phyloP scores from a whole-genome alignment of 1,140 invertebrate genomes.

The Amyelois transitella region DNA sequence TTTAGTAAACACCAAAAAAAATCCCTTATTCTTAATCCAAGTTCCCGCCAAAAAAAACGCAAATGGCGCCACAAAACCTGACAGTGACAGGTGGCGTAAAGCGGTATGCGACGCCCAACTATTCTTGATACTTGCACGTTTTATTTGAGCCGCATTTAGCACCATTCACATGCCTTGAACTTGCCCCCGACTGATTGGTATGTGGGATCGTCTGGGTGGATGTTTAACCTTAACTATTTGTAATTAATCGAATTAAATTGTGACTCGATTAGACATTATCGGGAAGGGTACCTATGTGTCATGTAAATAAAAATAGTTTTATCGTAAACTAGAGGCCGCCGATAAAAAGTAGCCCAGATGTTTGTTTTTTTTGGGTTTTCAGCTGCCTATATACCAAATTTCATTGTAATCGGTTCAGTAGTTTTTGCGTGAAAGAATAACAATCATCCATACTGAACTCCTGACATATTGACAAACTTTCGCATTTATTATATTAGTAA shows the following conservation, averaged over 20 bases:
- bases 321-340: too few species aligned
- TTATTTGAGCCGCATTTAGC: background rate
- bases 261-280: background rate
- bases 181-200: background rate
- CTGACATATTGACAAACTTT: too few species aligned
- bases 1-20: too few species aligned
- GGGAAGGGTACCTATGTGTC: too few species aligned
- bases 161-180: background rate
- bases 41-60: background rate
- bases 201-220: background rate
- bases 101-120: background rate
- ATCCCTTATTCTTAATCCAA: background rate
- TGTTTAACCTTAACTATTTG: background rate
- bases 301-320: too few species aligned
- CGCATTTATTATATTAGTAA: too few species aligned
- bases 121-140: background rate
- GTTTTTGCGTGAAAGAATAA: too few species aligned
- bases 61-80: background rate
- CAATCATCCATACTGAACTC: too few species aligned
- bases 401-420: too few species aligned
- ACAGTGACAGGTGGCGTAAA: background rate
- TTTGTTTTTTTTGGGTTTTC: too few species aligned
- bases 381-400: too few species aligned
- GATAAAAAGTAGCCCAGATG: too few species aligned
- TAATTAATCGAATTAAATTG: background rate